Percentiles rank a stretch among this genome's conserved stretches.
Conservation (phyloP, 2,888 invertebrate species). For the Caenorhabditis sp. region DNA sequence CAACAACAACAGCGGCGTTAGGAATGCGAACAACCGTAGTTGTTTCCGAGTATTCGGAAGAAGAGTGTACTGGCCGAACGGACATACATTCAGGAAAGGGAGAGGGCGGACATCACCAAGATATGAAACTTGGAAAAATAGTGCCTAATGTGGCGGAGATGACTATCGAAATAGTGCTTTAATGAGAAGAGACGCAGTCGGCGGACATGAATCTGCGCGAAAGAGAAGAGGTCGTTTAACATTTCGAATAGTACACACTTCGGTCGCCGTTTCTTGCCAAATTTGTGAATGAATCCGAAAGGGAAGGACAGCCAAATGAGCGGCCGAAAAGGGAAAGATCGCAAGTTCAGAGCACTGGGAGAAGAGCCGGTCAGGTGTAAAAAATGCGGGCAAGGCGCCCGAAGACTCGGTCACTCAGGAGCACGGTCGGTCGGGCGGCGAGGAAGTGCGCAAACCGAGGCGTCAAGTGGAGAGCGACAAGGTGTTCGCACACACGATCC, state of each 20-base stretch:
- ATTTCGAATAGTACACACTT: slow-evolving; percentile 52
- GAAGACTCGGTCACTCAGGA: slow-evolving; percentile 20
- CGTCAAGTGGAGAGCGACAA: slow-evolving; percentile 53
- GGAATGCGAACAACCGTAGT: slow-evolving; percentile 53
- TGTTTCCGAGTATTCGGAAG: slow-evolving; percentile 38
- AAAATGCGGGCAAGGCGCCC: slow-evolving; percentile 26
- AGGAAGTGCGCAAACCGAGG: slow-evolving; percentile 42
- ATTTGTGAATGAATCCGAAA: slow-evolving; percentile 14
- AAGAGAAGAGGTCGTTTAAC: slow-evolving; percentile 50
- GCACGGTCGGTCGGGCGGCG: slow-evolving; percentile 19
- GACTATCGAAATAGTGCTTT: slow-evolving; percentile 14
- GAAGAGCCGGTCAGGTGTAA: slow-evolving; percentile 25
- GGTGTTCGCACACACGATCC: slow-evolving; percentile 55
- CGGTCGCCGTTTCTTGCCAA: slow-evolving; percentile 10
- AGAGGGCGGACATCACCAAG: slow-evolving; percentile 11
- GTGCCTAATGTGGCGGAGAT: slow-evolving; percentile 55
- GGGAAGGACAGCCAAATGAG: slow-evolving; percentile 1
- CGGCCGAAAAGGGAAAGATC: slow-evolving; percentile 10
- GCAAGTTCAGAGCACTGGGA: slow-evolving; percentile 24
- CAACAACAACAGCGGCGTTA: slow-evolving; percentile 42
- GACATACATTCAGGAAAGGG: slow-evolving; percentile 27
- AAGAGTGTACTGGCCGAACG: slow-evolving; percentile 27
- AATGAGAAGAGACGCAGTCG: slow-evolving; percentile 31
- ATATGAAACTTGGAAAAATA: slow-evolving; percentile 56
- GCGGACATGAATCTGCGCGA: slow-evolving; percentile 45